Evolutionary conservation across 2,888 invertebrate genomes (phyloP).

Genomic region (Drosophila imparisetae): DNA sequence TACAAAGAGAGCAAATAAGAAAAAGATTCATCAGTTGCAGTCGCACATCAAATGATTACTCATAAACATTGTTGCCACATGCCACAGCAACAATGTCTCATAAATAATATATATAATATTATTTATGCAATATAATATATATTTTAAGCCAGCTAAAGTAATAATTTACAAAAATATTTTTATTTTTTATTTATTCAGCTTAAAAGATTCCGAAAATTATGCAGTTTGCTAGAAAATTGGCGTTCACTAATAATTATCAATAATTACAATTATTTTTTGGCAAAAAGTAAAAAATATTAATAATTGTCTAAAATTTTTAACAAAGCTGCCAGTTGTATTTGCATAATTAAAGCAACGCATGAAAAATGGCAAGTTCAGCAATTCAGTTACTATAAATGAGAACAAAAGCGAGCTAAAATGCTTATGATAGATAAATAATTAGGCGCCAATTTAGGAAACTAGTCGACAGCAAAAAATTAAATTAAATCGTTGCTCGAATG

Average conservation of each 20-base stretch:
- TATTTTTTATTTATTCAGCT: not conserved
- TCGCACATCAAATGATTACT: no score
- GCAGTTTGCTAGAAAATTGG: not conserved
- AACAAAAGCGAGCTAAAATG: not conserved
- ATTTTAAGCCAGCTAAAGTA: no score
- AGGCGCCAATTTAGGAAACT: not conserved
- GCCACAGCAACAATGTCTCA: not conserved
- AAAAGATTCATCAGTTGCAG: not conserved
- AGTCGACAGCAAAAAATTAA: not conserved
- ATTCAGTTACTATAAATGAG: not conserved
- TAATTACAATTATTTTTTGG: not conserved
- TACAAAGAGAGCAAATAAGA: constrained; percentile 58
- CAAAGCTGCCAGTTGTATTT: not conserved
- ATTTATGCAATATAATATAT: no score
- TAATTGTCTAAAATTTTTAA: not conserved
- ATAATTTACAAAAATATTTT: no score
- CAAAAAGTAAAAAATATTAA: not conserved
- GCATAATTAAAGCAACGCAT: not conserved
- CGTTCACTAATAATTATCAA: not conserved
- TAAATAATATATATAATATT: no score
- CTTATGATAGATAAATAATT: not conserved
- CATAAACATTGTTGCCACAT: not conserved
- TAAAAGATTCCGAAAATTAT: not conserved
- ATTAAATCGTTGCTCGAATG: not conserved
- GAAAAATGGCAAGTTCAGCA: not conserved